phyloP scores from a whole-genome alignment of 2,888 invertebrate species.

The Venusia cambrica region DNA sequence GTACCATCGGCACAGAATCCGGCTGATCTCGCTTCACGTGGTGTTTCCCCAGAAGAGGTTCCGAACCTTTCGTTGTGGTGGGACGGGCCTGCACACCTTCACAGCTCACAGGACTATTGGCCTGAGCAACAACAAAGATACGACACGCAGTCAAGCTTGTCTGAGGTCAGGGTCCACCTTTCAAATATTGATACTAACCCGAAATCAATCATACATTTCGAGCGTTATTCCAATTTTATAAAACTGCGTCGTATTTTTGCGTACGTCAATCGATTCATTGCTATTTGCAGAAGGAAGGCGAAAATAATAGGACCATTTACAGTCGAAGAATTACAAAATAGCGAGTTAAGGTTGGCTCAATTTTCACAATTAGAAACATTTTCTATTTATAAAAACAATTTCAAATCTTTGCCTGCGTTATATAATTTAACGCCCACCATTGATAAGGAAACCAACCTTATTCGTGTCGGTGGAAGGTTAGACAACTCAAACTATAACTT shows the following conservation, averaged over 20 bases:
- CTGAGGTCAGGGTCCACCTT: too few species aligned
- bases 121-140: too few species aligned
- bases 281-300: background rate
- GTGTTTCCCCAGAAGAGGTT: too few species aligned
- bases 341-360: conserved; percentile 1
- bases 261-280: conserved; percentile 2
- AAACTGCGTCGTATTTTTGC: conserved; percentile 1
- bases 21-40: too few species aligned
- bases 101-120: too few species aligned
- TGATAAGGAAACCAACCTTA: background rate
- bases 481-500: background rate
- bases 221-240: background rate
- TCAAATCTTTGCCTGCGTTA: conserved; percentile 3
- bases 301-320: conserved; percentile 7
- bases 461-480: conserved; percentile 2
- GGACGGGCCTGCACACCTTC: too few species aligned
- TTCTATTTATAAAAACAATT: conserved; percentile 1
- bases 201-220: too few species aligned
- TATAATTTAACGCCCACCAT: conserved; percentile 6
- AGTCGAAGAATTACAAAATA: conserved; percentile 1
- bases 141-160: too few species aligned
- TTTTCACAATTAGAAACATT: conserved; percentile 2
- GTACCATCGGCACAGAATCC: too few species aligned
- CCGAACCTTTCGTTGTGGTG: too few species aligned
- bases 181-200: too few species aligned